These are phyloP conservation scores for Microctonus hyperodae DNA, from an alignment of 2,888 invertebrate species.

Conservation along the genomic window DNA sequence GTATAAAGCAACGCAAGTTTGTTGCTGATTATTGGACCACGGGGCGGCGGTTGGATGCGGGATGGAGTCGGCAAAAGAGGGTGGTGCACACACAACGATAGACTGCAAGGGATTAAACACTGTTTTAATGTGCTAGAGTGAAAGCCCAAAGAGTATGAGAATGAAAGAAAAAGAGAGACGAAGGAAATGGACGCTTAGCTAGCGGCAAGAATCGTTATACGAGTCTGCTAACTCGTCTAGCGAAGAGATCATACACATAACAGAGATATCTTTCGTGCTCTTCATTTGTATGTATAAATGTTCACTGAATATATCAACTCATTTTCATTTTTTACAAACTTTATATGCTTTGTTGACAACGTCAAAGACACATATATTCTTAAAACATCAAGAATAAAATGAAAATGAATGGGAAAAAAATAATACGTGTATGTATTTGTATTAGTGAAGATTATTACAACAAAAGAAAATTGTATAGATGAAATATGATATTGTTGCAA, in stretches of 20 bases:
- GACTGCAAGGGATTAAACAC: constrained; percentile 18
- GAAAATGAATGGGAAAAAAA: neutral
- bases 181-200: constrained; percentile 25
- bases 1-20: constrained; percentile 20
- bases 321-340: constrained; percentile 14
- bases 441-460: neutral
- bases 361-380: constrained; percentile 16
- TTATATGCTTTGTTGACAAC: constrained; percentile 17
- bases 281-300: constrained; percentile 7
- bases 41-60: constrained; percentile 28
- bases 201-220: constrained; percentile 53
- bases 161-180: constrained; percentile 23
- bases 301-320: no score
- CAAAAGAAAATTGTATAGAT: neutral
- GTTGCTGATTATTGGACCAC: constrained; percentile 24
- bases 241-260: constrained; percentile 36
- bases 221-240: constrained; percentile 55
- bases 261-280: constrained; percentile 29
- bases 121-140: constrained; percentile 23
- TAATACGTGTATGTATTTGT: neutral
- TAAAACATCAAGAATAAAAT: constrained; percentile 8
- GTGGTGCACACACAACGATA: neutral
- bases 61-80: constrained; percentile 18
- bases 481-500: neutral
- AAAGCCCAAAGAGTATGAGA: constrained; percentile 14